Evolutionary conservation across 2,113 vertebrate genomes (phyloP).

Genomic region (Scartelaos histophorus): DNA sequence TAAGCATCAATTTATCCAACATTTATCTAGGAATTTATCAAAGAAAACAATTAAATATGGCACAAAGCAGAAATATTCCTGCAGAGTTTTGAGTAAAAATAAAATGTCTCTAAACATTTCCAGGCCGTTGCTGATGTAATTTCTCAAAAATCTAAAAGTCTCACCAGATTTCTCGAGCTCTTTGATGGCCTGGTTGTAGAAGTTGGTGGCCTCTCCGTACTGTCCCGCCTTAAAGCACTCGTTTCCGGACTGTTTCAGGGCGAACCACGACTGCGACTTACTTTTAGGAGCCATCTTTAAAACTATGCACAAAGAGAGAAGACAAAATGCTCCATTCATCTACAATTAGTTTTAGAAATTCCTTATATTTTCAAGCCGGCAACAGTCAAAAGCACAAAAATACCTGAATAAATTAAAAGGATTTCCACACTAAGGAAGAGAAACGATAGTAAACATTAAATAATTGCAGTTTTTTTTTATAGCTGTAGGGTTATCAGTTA

Average conservation of each 20-base stretch:
- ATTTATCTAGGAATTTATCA: no score
- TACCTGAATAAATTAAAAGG: no score
- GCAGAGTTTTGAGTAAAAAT: not conserved
- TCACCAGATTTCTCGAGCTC: slow-evolving; percentile 80
- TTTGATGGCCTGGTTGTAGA: slow-evolving; percentile 84
- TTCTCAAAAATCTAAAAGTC: not conserved
- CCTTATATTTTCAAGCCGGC: not conserved
- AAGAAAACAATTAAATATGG: no score
- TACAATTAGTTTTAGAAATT: not conserved
- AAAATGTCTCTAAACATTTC: not conserved
- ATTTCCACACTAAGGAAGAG: no score
- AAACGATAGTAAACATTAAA: no score
- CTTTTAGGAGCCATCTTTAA: slow-evolving; percentile 78
- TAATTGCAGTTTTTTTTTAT: no score
- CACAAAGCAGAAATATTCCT: no score
- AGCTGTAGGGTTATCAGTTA: no score
- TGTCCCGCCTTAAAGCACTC: slow-evolving; percentile 87
- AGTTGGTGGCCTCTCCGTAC: slow-evolving; percentile 82
- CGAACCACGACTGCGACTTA: slow-evolving; percentile 68
- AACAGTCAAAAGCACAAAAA: not conserved
- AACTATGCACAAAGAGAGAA: slow-evolving; percentile 9
- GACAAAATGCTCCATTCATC: not conserved
- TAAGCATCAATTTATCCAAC: no score
- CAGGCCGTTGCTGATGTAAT: not conserved
- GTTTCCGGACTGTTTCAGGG: slow-evolving; percentile 84